Evolutionary conservation across 1,140 invertebrate species (phyloP).

Genomic region (Dendroctonus valens): DNA sequence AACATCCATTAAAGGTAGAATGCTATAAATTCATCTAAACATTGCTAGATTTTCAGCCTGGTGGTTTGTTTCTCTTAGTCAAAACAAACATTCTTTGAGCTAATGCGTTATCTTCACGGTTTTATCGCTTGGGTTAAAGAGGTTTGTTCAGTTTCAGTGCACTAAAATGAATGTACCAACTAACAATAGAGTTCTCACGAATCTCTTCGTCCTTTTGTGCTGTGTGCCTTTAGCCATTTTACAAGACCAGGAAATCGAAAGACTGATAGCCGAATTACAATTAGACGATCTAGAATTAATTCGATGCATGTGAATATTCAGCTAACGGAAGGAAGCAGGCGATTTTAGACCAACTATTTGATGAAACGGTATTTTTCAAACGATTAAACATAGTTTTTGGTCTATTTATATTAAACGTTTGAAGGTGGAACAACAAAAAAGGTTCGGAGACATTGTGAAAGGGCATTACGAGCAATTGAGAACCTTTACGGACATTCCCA

Average conservation of each 20-base stretch:
- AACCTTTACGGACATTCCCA: conserved; percentile 35
- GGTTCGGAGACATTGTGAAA: conserved; percentile 28
- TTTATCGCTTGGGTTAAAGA: too few species aligned
- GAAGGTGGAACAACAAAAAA: conserved; percentile 35
- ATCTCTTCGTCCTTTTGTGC: not conserved
- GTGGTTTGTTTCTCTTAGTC: too few species aligned
- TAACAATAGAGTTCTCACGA: too few species aligned
- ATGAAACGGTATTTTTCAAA: conserved; percentile 19
- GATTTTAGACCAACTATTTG: conserved; percentile 20
- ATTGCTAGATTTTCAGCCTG: too few species aligned
- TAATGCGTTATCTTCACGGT: too few species aligned
- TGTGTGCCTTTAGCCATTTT: not conserved
- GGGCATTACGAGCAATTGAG: conserved; percentile 31
- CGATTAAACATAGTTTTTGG: not conserved
- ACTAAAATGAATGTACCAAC: too few species aligned
- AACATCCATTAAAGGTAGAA: too few species aligned
- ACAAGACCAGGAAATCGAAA: conserved; percentile 8
- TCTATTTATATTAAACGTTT: conserved; percentile 13
- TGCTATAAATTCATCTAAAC: too few species aligned
- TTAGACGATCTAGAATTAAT: conserved; percentile 39
- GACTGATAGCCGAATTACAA: conserved; percentile 33
- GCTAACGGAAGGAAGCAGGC: conserved; percentile 29
- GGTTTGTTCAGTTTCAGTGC: too few species aligned
- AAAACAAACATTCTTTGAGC: too few species aligned
- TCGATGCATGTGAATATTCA: conserved; percentile 38